A percentile compares a stretch with the other conserved stretches of the same genome.
phyloP scores from a whole-genome alignment of 1,140 invertebrate species.

The Neuroterus valhalla region DNA sequence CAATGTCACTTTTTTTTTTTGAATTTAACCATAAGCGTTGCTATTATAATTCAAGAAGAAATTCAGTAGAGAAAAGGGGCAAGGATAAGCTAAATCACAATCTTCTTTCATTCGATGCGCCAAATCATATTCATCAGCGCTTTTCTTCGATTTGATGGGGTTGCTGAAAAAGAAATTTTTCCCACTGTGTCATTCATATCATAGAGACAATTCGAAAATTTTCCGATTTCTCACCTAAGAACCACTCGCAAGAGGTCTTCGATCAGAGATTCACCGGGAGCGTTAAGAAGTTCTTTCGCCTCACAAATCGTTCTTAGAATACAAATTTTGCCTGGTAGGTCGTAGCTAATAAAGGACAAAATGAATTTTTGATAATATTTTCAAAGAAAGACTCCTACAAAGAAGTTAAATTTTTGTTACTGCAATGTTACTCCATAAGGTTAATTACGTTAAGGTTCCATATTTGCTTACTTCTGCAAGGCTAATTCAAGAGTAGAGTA shows the following conservation, averaged over 20 bases:
- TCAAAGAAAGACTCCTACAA: no score
- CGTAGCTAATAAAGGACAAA: conserved; percentile 73
- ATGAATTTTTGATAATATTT: background rate
- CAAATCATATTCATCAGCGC: conserved; percentile 62
- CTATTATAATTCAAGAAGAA: conserved; percentile 59
- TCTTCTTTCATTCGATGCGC: conserved; percentile 57
- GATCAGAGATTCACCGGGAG: conserved; percentile 78
- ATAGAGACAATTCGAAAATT: background rate
- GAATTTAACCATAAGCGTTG: conserved; percentile 15
- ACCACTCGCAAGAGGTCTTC: conserved; percentile 81
- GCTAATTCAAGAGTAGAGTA: conserved; percentile 68
- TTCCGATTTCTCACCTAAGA: conserved; percentile 75
- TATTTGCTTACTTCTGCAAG: conserved; percentile 63
- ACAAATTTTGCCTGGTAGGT: conserved; percentile 80
- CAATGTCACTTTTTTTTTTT: no score
- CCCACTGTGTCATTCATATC: background rate
- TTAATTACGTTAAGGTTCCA: background rate
- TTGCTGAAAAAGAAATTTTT: conserved; percentile 61
- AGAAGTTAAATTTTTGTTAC: no score
- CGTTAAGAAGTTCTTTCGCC: conserved; percentile 76
- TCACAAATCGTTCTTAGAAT: conserved; percentile 82
- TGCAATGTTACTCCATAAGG: background rate
- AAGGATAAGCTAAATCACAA: conserved; percentile 63
- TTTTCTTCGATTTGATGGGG: conserved; percentile 43
- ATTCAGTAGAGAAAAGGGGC: conserved; percentile 68